phyloP scores from a whole-genome alignment of 2,113 vertebrate species.

The Accipiter virgatus region DNA sequence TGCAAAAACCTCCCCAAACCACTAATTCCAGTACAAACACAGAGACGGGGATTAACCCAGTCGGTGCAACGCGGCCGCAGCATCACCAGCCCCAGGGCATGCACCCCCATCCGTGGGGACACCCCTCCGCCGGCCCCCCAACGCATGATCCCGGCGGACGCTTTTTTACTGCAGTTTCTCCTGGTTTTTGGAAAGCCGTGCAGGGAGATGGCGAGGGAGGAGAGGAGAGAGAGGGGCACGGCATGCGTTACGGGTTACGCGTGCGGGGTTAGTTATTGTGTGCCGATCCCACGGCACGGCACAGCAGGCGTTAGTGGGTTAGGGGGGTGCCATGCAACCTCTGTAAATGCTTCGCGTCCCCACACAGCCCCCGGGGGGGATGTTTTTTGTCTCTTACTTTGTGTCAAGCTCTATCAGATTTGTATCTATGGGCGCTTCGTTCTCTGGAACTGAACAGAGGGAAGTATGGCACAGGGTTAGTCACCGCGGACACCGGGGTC shows the following conservation, averaged over 20 bases:
- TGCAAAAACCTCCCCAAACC: not conserved
- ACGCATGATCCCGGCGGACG: not conserved
- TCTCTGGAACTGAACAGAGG: conserved; percentile 83
- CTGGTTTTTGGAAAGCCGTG: conserved; percentile 23
- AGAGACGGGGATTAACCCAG: not conserved
- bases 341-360: not conserved
- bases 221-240: conserved; percentile 10
- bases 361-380: accelerated
- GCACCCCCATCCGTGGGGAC: not conserved
- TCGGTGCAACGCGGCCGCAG: too few relatives aligned
- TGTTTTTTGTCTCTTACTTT: conserved; percentile 79
- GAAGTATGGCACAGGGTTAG: not conserved
- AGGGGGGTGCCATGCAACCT: not conserved
- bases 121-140: not conserved
- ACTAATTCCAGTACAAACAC: not conserved
- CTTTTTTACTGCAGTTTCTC: conserved; percentile 50
- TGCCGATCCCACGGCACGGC: not conserved
- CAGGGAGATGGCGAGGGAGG: not conserved
- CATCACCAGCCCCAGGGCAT: not conserved
- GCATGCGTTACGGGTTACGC: not conserved
- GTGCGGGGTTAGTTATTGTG: not conserved
- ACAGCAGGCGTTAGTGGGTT: not conserved
- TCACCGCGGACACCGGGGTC: not conserved
- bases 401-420: conserved; percentile 97
- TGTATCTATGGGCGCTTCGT: conserved; percentile 86